A percentile compares a stretch with the other conserved stretches of the same genome.
These are phyloP conservation scores for Drosophila austrosaltans DNA, from an alignment of 2,888 invertebrate species.

Conservation along the genomic window DNA sequence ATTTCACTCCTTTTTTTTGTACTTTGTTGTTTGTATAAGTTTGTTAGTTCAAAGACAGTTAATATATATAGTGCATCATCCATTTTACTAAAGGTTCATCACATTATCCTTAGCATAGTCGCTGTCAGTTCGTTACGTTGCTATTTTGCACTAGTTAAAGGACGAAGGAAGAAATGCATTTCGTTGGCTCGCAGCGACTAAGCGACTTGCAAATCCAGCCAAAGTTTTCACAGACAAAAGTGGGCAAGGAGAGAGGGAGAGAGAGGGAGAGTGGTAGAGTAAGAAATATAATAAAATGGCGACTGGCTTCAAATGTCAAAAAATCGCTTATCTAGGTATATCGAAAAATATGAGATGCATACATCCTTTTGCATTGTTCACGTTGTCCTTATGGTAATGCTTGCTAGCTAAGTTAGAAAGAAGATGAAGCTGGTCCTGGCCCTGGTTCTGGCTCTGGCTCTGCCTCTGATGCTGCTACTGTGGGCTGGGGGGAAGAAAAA, in stretches of 20 bases:
- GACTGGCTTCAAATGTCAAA: constrained; percentile 19
- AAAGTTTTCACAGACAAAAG: neutral
- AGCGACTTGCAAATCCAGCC: constrained; percentile 3
- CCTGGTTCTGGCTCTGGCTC: too few relatives aligned
- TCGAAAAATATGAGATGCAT: constrained; percentile 43
- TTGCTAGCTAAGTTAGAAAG: neutral
- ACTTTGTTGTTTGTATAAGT: neutral
- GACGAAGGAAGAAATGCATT: constrained; percentile 7
- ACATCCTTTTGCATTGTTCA: constrained; percentile 44
- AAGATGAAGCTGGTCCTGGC: neutral
- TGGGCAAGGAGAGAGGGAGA: neutral
- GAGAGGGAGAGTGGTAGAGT: neutral
- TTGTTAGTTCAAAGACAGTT: neutral
- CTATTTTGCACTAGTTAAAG: constrained; percentile 5
- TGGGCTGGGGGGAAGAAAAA: neutral
- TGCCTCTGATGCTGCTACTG: too few relatives aligned
- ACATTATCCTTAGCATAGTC: constrained; percentile 5
- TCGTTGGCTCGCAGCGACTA: constrained; percentile 6
- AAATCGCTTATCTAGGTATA: constrained; percentile 44
- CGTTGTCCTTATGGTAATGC: constrained; percentile 24
- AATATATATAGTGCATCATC: neutral
- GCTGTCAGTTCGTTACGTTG: constrained; percentile 8
- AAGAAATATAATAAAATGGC: constrained; percentile 12
- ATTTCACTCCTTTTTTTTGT: neutral
- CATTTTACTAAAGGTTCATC: constrained; percentile 11